Evolutionary conservation across 2,888 invertebrate genomes (phyloP), one percentile per base, ranked within the genome.

Genomic region (Nemapogon koenigi): DNA sequence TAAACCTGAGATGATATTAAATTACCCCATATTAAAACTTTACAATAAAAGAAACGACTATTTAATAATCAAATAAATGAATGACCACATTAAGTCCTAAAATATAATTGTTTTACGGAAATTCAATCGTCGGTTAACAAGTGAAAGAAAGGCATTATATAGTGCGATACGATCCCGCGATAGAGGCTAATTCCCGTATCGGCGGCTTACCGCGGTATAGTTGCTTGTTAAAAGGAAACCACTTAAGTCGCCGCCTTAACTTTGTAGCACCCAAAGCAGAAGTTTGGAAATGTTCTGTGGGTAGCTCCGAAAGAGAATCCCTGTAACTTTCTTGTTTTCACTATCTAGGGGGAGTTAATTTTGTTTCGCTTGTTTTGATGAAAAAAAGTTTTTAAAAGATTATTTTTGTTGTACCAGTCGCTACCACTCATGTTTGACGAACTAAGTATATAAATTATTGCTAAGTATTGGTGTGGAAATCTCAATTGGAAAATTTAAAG

Each of bases 211-310:
- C 27, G 28, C 11, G 25, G 15, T 35, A 25, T 35, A 14, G 39
- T 43, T 29, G 39, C 41, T 37, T 40, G 42, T 44, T 47, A 40
- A 44, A 38, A 46, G 43, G 43, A 35, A 41, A 45, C 46, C 41
- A 38, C 42, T 44, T 40, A 45, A 46, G 40, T 38, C 42, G 39
- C 41, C 41, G 37, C 32, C 37, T 7, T 25, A 37, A 44, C 44
- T 46, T 48, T 42, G 38, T 39, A 43, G 40, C 39, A 45, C 39
- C 41, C 39, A 30, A 27, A 16, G 40, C 38, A 17, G 37, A 50
- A 47, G 43, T 46, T 44, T 41, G 37, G 43, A 42, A 44, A 47
- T 44, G 43, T 44, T 46, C 40, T 16, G 41, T 43, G 26, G 15
- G 39, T 41, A 36, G 41, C 42, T 46, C 41, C 39, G 39, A 45